Evolutionary conservation across 1,140 invertebrate genomes (phyloP).

Genomic region (Melipona quadrifasciata): DNA sequence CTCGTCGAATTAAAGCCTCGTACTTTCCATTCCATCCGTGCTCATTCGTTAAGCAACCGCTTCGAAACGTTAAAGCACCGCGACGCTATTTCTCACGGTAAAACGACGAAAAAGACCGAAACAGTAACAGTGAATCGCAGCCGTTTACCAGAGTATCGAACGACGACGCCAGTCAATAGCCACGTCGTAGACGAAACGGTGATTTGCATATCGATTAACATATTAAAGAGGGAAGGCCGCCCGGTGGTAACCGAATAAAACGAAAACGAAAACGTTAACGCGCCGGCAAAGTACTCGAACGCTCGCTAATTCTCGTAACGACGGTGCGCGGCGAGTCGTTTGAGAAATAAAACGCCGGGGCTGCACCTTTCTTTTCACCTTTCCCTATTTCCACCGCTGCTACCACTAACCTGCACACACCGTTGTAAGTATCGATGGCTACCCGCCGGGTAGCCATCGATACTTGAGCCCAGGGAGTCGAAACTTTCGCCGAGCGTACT

Average conservation of each 20-base stretch:
- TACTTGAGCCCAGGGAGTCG: conserved; percentile 39
- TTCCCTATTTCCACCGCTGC: not conserved
- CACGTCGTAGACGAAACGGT: not conserved
- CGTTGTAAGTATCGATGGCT: conserved; percentile 50
- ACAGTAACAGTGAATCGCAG: not conserved
- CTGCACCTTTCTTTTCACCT: too few relatives aligned
- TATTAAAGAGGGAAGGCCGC: conserved; percentile 14
- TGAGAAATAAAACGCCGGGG: conserved; percentile 27
- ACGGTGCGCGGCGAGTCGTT: conserved; percentile 1
- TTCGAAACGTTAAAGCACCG: not conserved
- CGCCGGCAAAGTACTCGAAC: conserved; percentile 29
- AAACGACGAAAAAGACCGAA: not conserved
- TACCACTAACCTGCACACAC: not conserved
- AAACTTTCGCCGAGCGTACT: conserved; percentile 67
- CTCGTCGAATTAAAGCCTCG: not conserved
- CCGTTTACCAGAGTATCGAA: conserved; percentile 16
- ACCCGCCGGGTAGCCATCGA: conserved; percentile 56
- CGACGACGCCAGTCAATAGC: not conserved
- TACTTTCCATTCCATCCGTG: too few relatives aligned
- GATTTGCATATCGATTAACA: conserved; percentile 49
- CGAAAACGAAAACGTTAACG: not conserved
- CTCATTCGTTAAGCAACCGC: not conserved
- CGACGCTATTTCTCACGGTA: not conserved
- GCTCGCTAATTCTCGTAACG: conserved; percentile 23
- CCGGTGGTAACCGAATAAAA: not conserved